phyloP scores from a whole-genome alignment of 1,140 invertebrate species.

The Lordiphosa stackelbergi region DNA sequence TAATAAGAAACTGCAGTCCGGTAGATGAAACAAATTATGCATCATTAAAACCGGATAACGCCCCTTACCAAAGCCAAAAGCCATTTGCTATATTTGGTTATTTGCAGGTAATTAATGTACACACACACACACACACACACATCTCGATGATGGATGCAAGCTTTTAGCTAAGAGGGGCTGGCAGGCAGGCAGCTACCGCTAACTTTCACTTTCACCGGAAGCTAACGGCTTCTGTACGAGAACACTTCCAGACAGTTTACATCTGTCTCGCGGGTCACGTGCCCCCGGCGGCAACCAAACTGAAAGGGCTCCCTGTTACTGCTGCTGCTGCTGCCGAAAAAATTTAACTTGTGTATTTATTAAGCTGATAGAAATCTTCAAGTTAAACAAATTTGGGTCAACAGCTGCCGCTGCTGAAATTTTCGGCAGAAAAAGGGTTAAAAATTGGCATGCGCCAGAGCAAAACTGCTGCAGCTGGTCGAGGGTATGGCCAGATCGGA shows the following conservation, averaged over 20 bases:
- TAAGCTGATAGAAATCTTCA: conserved; percentile 1
- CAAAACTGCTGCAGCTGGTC: no score
- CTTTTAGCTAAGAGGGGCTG: conserved; percentile 49
- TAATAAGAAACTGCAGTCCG: conserved; percentile 33
- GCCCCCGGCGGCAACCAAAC: background rate
- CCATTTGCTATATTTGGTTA: conserved; percentile 5
- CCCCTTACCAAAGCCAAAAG: conserved; percentile 54
- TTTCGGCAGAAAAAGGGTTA: no score
- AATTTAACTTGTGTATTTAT: background rate
- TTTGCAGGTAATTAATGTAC: conserved; percentile 10
- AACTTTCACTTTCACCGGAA: conserved; percentile 9
- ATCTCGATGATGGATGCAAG: conserved; percentile 69
- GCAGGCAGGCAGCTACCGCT: background rate
- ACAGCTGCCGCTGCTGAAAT: no score
- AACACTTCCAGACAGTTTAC: conserved; percentile 8
- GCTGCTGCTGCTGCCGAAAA: conserved; percentile 8
- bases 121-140: background rate
- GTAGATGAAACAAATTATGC: conserved; percentile 63
- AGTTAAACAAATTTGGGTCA: no score
- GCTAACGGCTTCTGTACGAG: conserved; percentile 5
- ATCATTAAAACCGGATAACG: conserved; percentile 74
- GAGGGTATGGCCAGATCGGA: no score
- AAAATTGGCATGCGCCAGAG: no score
- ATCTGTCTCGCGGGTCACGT: conserved; percentile 19
- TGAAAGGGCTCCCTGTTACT: conserved; percentile 14